A percentile compares a stretch with the other conserved stretches of the same genome.
Conservation (phyloP, 2,888 invertebrate genomes). For the Apamea sordens region DNA sequence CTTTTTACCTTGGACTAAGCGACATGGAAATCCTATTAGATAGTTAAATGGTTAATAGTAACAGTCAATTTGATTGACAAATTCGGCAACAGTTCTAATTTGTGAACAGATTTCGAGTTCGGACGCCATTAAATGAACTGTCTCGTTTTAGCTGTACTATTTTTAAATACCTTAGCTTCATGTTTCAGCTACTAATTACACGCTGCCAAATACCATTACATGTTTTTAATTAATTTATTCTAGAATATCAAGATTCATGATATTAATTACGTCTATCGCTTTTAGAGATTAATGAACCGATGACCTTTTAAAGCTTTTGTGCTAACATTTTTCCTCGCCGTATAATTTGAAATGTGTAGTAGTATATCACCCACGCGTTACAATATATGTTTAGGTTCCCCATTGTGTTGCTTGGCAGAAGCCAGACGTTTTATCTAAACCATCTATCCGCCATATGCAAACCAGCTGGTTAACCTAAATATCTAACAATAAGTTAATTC, state of each 20-base stretch:
- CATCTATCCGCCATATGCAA: slow-evolving; percentile 74
- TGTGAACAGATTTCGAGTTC: slow-evolving; percentile 21
- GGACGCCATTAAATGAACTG: neutral
- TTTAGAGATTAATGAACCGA: slow-evolving; percentile 45
- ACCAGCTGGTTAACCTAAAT: slow-evolving; percentile 79
- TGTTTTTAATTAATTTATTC: slow-evolving; percentile 44
- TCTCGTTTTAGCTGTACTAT: slow-evolving; percentile 3
- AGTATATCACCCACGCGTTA: slow-evolving; percentile 50
- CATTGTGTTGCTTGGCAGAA: slow-evolving; percentile 58
- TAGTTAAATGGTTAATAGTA: slow-evolving; percentile 24
- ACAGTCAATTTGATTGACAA: slow-evolving; percentile 37
- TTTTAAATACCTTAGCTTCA: slow-evolving; percentile 26
- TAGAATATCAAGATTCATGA: slow-evolving; percentile 34
- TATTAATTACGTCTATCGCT: slow-evolving; percentile 37
- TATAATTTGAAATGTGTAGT: slow-evolving; percentile 23
- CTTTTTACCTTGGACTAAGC: slow-evolving; percentile 32
- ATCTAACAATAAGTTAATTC: slow-evolving; percentile 66
- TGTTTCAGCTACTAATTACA: slow-evolving; percentile 39
- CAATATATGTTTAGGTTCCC: slow-evolving; percentile 39
- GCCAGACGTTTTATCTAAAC: slow-evolving; percentile 68
- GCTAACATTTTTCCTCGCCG: slow-evolving; percentile 34
- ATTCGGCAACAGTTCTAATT: slow-evolving; percentile 17
- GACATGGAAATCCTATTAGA: slow-evolving; percentile 50
- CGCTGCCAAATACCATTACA: slow-evolving; percentile 44
- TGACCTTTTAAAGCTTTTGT: slow-evolving; percentile 34